Evolutionary conservation across 2,888 invertebrate genomes (phyloP), one percentile per base, ranked within the genome.

Genomic region (Argyra leucocephala): DNA sequence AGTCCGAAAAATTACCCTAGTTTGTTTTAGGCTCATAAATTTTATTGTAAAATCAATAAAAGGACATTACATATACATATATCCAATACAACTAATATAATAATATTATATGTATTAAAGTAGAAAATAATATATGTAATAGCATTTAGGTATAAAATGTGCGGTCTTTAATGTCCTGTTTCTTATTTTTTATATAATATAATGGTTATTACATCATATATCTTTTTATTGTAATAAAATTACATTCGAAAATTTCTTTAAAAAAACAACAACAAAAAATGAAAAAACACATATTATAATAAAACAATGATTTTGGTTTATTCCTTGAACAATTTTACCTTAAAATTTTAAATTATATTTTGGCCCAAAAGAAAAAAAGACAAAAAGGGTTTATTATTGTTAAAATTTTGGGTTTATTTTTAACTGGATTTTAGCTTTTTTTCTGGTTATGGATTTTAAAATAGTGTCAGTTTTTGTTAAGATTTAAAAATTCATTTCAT

Each of bases 151-250:
- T 48, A 48, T 31, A 48, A 48, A 48, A 12, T 48, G 48, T 48
- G 48, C 48, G 48, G 48, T 48, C 48, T 48, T n/a, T 48, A 48
- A 48, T 48, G 48, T 48, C 18, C 48, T 48, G 31, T 48, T 48
- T 18, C 18, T 48, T 48, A 5, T 15, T 48, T 48, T 18, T 6
- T 37, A 3, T 12, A 12, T 48, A 31, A 31, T 31, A 10, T 31
- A 7, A 31, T 31, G 31, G 31, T 31, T 31, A 7, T 31, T 31
- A 7, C 31, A 7, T 31, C 31, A 7, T 10, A 7, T 31, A 7
- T 31, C 10, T 31, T 31, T 31, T 31, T 7, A 31, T 31, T 7
- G 10, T 31, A 31, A 31, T 7, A 31, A 31, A 31, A 31, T 31
- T 31, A 7, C 31, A 5, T 31, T 31, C 6, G 31, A 10, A 31